phyloP scores from a whole-genome alignment of 2,797 vertebrate species.

The Toxotes lorentzi region DNA sequence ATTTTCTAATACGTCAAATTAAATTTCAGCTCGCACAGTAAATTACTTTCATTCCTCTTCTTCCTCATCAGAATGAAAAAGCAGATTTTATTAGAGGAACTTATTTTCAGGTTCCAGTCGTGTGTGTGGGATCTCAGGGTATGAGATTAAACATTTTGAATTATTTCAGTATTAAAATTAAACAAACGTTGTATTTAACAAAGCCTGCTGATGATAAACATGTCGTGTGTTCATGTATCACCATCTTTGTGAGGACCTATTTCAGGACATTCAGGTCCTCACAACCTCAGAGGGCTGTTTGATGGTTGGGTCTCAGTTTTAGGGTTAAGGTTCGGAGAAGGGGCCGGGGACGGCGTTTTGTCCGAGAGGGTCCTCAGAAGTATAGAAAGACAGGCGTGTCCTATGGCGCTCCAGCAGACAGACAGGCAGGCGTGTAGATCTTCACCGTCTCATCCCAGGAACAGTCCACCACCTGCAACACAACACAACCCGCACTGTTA shows the following conservation, averaged over 20 bases:
- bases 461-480: conserved; percentile 93
- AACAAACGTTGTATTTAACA: background rate
- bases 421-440: conserved; percentile 90
- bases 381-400: background rate
- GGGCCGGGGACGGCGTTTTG: background rate
- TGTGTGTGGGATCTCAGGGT: background rate
- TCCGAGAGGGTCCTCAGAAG: background rate
- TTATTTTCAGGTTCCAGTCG: background rate
- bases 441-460: conserved; percentile 98
- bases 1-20: background rate
- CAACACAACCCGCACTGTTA: conserved; percentile 4
- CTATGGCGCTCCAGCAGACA: conserved; percentile 64
- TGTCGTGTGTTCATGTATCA: background rate
- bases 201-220: background rate
- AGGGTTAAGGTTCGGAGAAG: background rate
- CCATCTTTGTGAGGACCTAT: background rate
- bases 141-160: background rate
- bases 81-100: background rate
- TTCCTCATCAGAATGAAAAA: background rate
- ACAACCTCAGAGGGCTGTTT: background rate
- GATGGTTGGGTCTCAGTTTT: background rate
- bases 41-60: background rate
- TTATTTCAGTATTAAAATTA: background rate
- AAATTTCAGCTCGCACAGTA: background rate
- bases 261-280: too few relatives aligned